Base-by-base conservation (phyloP, 2,113 vertebrate genomes). In the Galeopterus variegatus region DNA sequence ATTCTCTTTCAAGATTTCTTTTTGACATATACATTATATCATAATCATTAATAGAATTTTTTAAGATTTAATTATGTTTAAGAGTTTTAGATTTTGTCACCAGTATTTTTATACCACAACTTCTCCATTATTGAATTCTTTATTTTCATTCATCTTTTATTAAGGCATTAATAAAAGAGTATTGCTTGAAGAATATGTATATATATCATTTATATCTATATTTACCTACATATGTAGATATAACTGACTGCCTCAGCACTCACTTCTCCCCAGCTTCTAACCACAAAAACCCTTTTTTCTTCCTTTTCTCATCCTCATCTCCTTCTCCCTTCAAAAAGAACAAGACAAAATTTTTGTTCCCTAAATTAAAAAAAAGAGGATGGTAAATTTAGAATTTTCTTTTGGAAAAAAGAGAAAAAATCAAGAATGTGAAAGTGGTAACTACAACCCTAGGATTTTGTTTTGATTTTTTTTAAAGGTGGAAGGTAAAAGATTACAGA, bases 1-100 rank as follows among this genome's bases (percentile, higher is more conserved):
- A 56, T 41, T 86, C 14, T 90, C n/a, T 60, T 76, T 92, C 6
- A 92, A 89, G 60, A 33, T 88, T 92, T 86, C 19, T 89, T 95
- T 97, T 97, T 94, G 64, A 60, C 45, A 48, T 80, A 7, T 90
- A 41, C 10, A 45, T 69, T 48, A 19, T 72, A 13, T 87, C 58
- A 88, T 77, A 90, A 62, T 3, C 9, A 26, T 79, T 88, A 50
- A 60, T 18, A 88, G 12, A 54, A 65, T 93, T 96, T 45, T 62
- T 81, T 21, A 81, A 80, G 60, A 79, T 84, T 76, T 92, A n/a
- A 23, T 50, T 87, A 2, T 77, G 48, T 58, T 4, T 41, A 41
- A 41, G 13, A 67, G 14, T n/a, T 67, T 67, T 70, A 18, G 18
- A 70, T 15, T 70, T 70, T 41, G 41, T 41, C 28, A 56, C 24